Conservation (phyloP, 92 coral and sea anemone species). For the Umimayanthus kanabou region DNA sequence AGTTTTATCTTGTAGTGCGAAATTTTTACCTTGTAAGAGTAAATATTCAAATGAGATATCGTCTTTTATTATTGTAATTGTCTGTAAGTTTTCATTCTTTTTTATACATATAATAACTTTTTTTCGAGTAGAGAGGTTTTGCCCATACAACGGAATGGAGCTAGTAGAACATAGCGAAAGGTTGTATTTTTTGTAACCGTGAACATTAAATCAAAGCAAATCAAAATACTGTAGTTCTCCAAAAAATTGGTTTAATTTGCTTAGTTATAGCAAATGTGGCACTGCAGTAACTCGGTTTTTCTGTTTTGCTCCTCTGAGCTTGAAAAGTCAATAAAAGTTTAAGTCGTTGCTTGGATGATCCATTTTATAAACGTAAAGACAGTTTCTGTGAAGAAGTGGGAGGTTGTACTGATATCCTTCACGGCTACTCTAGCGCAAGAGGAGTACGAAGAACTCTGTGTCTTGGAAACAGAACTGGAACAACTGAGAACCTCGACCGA, state of each 20-base stretch:
- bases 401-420: background rate
- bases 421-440: constrained; percentile 66
- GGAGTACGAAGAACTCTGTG: constrained; percentile 77
- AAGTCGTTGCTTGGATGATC: no score
- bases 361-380: background rate
- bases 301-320: no score
- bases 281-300: no score
- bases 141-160: background rate
- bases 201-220: background rate
- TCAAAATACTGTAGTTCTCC: no score
- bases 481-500: constrained; percentile 82
- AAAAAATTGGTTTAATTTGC: no score
- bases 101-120: no score
- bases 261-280: no score
- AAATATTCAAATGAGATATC: no score
- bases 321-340: background rate
- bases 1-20: no score
- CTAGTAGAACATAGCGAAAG: background rate
- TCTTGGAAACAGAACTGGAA: constrained; percentile 82
- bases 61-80: no score
- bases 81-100: no score
- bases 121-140: background rate
- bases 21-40: no score
- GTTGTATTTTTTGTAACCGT: background rate
- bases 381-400: background rate